Evolutionary conservation across 2,888 invertebrate species (phyloP), one percentile per base, ranked within the genome.

Genomic region (Cantharis flavilabris): DNA sequence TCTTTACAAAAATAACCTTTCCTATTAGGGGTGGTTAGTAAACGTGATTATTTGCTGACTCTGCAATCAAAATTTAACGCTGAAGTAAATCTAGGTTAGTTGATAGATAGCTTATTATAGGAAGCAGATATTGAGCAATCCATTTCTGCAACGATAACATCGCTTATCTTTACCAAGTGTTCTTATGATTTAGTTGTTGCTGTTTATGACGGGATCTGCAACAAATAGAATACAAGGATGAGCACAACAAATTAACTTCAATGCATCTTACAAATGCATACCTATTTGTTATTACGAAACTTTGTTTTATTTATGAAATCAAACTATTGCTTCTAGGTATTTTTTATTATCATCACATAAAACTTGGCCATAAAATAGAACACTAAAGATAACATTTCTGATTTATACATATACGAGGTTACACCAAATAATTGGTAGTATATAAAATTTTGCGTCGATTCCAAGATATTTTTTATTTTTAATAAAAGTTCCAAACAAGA

Each of bases 101-200:
- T 79, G 79, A 79, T 79, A 76, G 77, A 79, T 79, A 75, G 77
- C 77, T 67, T 71, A 76, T 79, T 76, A 76, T 74, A 73, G 79
- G 79, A 76, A 76, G 75, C 76, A 79, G 79, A 79, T 79, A 79
- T 79, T 72, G 76, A 76, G 79, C 76, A 76, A 79, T 79, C 79
- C 76, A 79, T 79, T 79, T 76, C 65, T 71, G 72, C 62, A 70
- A 72, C 75, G 79, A 79, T 79, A 79, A 71, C 79, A 76, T 74
- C 76, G 75, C 64, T 76, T 79, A 79, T 79, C 76, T 78, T 76
- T 71, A 73, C 73, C 76, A 76, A 76, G 76, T 76, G 73, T 70
- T 72, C 30, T 23, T 62, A 49, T 79, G 76, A 76, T 79, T 79
- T 76, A 79, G 73, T 79, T 76, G 74, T 76, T 72, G 71, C 73